Percentiles rank a stretch among this genome's conserved stretches.
Evolutionary conservation across 2,113 vertebrate genomes (phyloP).

Genomic region (Gasterosteus aculeatus): DNA sequence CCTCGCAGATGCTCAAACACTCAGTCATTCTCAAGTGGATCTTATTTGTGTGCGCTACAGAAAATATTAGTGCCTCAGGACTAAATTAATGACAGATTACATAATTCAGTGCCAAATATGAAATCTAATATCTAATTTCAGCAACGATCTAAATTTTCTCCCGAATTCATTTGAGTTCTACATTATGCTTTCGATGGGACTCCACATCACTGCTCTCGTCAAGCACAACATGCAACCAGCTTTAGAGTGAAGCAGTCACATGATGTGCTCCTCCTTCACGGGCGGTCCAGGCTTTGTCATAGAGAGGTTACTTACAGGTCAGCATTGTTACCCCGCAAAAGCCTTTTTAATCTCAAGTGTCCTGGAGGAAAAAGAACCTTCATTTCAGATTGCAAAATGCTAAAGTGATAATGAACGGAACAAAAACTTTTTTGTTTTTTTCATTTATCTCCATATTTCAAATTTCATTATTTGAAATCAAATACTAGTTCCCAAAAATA

Average conservation of each 20-base stretch:
- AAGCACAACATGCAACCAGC: conserved; percentile 4
- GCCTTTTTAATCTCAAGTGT: conserved; percentile 7
- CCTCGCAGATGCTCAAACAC: conserved; percentile 14
- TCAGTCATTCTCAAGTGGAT: conserved; percentile 35
- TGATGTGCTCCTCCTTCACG: background rate
- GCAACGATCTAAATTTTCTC: conserved; percentile 21
- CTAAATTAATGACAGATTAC: conserved; percentile 57
- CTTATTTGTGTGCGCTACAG: conserved; percentile 63
- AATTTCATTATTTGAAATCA: conserved; percentile 40
- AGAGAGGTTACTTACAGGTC: conserved; percentile 1
- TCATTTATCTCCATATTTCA: conserved; percentile 24
- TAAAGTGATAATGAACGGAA: conserved; percentile 29
- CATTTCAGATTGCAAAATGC: conserved; percentile 32
- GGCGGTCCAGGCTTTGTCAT: background rate
- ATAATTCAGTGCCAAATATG: conserved; percentile 61
- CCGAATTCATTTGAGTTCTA: conserved; percentile 24
- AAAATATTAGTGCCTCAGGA: conserved; percentile 64
- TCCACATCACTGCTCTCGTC: conserved; percentile 1
- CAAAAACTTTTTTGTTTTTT: conserved; percentile 5
- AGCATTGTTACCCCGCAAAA: conserved; percentile 3
- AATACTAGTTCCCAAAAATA: conserved; percentile 47
- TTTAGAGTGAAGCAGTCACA: conserved; percentile 27
- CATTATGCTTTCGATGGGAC: conserved; percentile 3
- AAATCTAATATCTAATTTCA: conserved; percentile 16
- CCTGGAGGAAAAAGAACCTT: conserved; percentile 21